These are phyloP conservation scores for Drosophila subobscura DNA, from an alignment of 1,140 invertebrate genomes.

Conservation along the genomic window DNA sequence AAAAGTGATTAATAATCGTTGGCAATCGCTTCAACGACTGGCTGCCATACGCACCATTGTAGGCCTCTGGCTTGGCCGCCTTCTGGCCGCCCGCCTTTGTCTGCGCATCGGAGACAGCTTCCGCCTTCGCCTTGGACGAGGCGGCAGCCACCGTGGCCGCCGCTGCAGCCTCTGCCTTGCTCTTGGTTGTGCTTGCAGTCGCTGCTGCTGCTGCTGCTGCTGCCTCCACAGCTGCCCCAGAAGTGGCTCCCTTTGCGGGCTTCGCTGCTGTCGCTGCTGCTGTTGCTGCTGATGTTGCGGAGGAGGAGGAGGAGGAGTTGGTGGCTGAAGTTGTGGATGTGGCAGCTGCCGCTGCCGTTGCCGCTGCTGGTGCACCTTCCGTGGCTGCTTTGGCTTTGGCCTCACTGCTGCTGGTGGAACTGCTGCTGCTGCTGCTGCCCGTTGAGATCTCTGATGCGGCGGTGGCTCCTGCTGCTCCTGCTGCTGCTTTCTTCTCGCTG, in stretches of 20 bases:
- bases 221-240: not conserved
- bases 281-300: not conserved
- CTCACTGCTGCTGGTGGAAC: conserved; percentile 7
- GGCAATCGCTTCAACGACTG: not conserved
- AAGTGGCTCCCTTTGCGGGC: conserved; percentile 1
- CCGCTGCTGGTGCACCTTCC: not conserved
- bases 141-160: not conserved
- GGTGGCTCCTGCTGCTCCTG: conserved; percentile 26
- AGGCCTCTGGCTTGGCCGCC: conserved; percentile 41
- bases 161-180: not conserved
- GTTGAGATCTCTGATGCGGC: conserved; percentile 59
- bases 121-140: conserved; percentile 21
- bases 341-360: conserved; percentile 10
- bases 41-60: conserved; percentile 37
- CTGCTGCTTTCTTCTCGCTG: conserved; percentile 25
- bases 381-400: conserved; percentile 2
- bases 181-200: conserved; percentile 12
- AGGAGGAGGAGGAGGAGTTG: too few relatives aligned
- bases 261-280: conserved; percentile 5
- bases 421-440: conserved; percentile 38
- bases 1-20: not conserved
- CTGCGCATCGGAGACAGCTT: conserved; percentile 2
- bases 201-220: conserved; percentile 13
- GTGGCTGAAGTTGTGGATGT: too few relatives aligned
- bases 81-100: conserved; percentile 36